These are phyloP conservation scores for Silurus lanzhouensis DNA, from an alignment of 2,797 vertebrate genomes.

Conservation along the genomic window DNA sequence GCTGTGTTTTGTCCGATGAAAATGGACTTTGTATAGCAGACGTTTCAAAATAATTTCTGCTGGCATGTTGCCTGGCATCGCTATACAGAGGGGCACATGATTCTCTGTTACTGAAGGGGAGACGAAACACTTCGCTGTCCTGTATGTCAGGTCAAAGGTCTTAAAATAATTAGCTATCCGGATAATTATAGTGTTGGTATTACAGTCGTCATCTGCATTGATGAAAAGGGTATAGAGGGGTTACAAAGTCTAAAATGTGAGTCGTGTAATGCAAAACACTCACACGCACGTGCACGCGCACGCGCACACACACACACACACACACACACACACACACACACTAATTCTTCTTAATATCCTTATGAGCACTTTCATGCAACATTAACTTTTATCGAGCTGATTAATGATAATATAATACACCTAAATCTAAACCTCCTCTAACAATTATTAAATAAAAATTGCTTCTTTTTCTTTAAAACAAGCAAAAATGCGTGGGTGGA, in stretches of 20 bases:
- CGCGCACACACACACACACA: not conserved
- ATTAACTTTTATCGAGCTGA: not conserved
- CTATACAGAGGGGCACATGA: not conserved
- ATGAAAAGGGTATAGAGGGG: not conserved
- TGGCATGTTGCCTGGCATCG: not conserved
- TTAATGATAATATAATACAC: not conserved
- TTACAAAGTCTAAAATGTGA: not conserved
- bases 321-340: not conserved
- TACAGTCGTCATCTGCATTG: not conserved
- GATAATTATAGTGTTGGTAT: not conserved
- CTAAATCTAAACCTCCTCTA: not conserved
- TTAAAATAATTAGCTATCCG: not conserved
- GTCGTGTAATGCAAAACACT: not conserved
- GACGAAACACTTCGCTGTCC: not conserved
- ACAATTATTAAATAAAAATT: no score
- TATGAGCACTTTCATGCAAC: not conserved
- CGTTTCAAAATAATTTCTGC: not conserved
- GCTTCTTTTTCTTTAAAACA: not conserved
- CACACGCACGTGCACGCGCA: not conserved
- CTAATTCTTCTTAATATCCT: not conserved
- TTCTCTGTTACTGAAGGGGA: not conserved
- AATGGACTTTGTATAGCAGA: slow-evolving; percentile 15
- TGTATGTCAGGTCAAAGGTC: not conserved
- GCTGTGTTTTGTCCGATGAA: not conserved
- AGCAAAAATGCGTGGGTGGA: not conserved